These are phyloP conservation scores for Trogon melanurus DNA, from an alignment of 2,113 vertebrate species.

Conservation along the genomic window DNA sequence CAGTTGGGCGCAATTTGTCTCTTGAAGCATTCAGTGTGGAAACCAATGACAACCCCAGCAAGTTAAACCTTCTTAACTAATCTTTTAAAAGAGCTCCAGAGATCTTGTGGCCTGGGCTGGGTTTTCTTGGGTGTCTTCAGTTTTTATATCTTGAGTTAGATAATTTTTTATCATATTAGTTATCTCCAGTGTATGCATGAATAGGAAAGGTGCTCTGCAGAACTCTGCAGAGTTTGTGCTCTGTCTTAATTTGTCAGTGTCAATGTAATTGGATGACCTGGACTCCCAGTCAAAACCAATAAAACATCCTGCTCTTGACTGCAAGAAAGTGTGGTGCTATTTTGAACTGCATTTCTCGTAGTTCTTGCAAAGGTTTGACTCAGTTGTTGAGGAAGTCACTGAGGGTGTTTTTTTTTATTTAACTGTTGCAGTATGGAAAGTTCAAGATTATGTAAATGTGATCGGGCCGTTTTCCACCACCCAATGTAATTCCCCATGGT, in stretches of 20 bases:
- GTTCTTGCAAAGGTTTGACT: not conserved
- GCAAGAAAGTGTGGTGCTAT: not conserved
- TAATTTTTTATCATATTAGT: constrained; percentile 6
- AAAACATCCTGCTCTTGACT: not conserved
- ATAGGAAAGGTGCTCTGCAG: not conserved
- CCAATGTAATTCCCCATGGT: not conserved
- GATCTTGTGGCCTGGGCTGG: not conserved
- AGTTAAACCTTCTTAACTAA: not conserved
- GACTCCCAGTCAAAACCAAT: not conserved
- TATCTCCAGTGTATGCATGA: not conserved
- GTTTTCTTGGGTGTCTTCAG: not conserved
- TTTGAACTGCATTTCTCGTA: not conserved
- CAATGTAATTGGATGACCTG: not conserved
- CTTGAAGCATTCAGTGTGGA: not conserved
- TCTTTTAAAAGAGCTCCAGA: not conserved
- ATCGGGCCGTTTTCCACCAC: not conserved
- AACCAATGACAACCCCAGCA: not conserved
- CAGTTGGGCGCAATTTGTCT: not conserved
- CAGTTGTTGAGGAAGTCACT: not conserved
- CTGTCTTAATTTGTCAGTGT: constrained; percentile 10
- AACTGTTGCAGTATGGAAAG: not conserved
- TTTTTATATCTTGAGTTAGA: not conserved
- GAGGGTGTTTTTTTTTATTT: not conserved
- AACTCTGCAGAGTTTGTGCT: not conserved
- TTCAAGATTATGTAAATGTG: not conserved